A percentile compares a stretch with the other conserved stretches of the same genome.
These are phyloP conservation scores for Propithecus coquereli DNA, from an alignment of 2,113 vertebrate genomes.

Conservation along the genomic window DNA sequence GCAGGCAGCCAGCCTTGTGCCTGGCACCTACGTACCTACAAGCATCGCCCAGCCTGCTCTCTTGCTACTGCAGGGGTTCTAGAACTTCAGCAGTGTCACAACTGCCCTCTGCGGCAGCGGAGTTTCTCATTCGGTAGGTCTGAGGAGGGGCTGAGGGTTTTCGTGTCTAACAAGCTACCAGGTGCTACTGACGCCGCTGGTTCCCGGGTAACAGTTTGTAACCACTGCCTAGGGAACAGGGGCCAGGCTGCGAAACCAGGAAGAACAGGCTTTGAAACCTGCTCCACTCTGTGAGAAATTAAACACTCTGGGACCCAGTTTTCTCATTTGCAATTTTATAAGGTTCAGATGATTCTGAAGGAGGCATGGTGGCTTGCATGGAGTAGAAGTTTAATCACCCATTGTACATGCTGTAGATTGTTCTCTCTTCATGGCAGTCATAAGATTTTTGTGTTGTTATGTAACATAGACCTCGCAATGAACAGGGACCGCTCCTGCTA, in stretches of 20 bases:
- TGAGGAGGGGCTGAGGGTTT: not conserved
- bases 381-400: not conserved
- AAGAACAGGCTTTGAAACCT: not conserved
- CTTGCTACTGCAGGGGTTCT: not conserved
- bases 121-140: not conserved
- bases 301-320: not conserved
- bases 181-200: not conserved
- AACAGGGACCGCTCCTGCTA: not conserved
- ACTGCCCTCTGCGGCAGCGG: no score
- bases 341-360: not conserved
- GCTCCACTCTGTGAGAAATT: not conserved
- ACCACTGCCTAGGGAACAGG: not conserved
- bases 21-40: not conserved
- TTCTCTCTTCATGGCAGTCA: not conserved
- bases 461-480: not conserved
- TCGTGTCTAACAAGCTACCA: not conserved
- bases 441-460: not conserved
- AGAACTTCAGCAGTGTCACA: not conserved
- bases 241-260: not conserved
- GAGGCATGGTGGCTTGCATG: not conserved
- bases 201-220: not conserved
- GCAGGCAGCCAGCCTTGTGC: not conserved
- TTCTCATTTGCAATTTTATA: not conserved
- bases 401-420: not conserved
- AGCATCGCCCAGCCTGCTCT: not conserved